phyloP scores from a whole-genome alignment of 23 tunicate genomes.

The Phallusia fumigata region DNA sequence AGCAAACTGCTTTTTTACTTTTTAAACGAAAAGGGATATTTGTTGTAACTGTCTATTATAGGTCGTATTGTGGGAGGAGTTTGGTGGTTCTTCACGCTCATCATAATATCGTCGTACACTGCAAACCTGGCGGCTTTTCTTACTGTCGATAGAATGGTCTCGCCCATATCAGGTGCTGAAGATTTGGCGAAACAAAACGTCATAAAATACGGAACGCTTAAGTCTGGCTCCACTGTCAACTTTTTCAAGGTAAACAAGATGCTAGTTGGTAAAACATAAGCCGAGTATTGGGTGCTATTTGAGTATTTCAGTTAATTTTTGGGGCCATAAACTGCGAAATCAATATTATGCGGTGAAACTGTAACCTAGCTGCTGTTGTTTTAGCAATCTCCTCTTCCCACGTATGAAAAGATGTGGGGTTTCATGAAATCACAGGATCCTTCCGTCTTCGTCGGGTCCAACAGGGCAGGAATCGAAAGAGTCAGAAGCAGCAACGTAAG shows the following conservation, averaged over 20 bases:
- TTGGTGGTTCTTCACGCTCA: constrained; percentile 79
- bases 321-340: too few species aligned
- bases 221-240: constrained; percentile 54
- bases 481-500: constrained; percentile 53
- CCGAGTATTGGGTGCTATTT: too few species aligned
- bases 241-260: constrained; percentile 45
- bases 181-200: constrained; percentile 51
- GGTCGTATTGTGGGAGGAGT: constrained; percentile 63
- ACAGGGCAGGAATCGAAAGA: constrained; percentile 57
- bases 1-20: too few species aligned
- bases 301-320: too few species aligned
- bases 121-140: constrained; percentile 73
- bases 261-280: neutral
- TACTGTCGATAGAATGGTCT: constrained; percentile 66
- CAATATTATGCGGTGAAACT: too few species aligned
- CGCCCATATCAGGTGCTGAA: constrained; percentile 56
- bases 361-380: neutral
- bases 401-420: constrained; percentile 60
- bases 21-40: too few species aligned
- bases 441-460: constrained; percentile 45
- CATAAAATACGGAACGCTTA: constrained; percentile 54
- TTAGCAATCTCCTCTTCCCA: constrained; percentile 51
- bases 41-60: neutral
- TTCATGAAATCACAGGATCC: constrained; percentile 51
- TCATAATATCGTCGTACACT: constrained; percentile 63